Base-by-base conservation (phyloP, 1,140 invertebrate genomes). In the Aplysia californica region DNA sequence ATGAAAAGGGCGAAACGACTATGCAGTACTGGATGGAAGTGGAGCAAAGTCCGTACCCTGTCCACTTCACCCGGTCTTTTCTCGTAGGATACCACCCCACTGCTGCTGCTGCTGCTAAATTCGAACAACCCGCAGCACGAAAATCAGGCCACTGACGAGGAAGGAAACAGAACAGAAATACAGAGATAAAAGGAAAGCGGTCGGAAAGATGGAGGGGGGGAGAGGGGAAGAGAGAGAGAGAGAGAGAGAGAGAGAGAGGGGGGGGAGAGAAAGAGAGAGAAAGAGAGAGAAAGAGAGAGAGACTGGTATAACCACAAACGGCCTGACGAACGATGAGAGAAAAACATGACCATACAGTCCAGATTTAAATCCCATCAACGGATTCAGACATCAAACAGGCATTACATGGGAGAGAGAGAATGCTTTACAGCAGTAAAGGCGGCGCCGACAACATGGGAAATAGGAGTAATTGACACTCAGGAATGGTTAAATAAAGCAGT, bases 241-340 rank as follows among this genome's bases (percentile, higher is more conserved):
- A 70, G 67, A 44, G 18, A n/a, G 39, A 70, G 39, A 50, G 67
- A 70, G 36, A 70, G 67, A 2, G 36, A 2, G 41, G 2, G 36
- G 2, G 67, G 31, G 26, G 33, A 35, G 31, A 41, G 21, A 41
- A 70, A 3, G 39, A 50, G 35, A 77, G 68, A 76, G n/a, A 64
- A 5, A 64, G 38, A 33, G 64, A 66, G 26, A 66, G 26, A 66
- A 18, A 35, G 26, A 66, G 64, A 35, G 4, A 66, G 64, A 35
- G 4, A 66, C 18, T 35, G 26, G 38, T 29, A 33, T 10, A 33
- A 15, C 31, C 4, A 66, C 4, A 66, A 10, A 66, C 23, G 35
- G 4, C 26, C 15, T 10, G 58, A 61, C 6, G 58, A 61, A 26
- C 15, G 26, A 6, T 50, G 44, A 10, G n/a, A 10, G 10, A 50